These are phyloP conservation scores for Mimumesa dahlbomi DNA, from an alignment of 2,888 invertebrate species.

Conservation along the genomic window DNA sequence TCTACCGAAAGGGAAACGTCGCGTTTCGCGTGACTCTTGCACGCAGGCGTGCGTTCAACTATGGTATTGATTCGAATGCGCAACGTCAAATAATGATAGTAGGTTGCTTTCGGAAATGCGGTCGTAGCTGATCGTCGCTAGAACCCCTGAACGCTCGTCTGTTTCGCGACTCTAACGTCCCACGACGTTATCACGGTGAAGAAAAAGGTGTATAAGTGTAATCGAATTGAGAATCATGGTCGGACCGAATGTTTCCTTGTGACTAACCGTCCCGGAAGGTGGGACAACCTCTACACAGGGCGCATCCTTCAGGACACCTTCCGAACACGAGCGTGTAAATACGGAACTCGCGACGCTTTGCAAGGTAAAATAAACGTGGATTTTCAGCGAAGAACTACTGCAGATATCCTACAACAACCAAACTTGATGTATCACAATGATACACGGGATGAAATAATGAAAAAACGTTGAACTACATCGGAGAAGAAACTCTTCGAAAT, in stretches of 20 bases:
- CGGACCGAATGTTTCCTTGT: slow-evolving; percentile 70
- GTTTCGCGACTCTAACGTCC: slow-evolving; percentile 3
- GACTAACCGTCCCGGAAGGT: slow-evolving; percentile 72
- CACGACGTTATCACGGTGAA: not conserved
- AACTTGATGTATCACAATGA: too few species aligned
- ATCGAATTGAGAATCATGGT: slow-evolving; percentile 59
- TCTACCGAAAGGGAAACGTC: not conserved
- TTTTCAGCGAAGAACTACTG: not conserved
- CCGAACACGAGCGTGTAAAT: slow-evolving; percentile 73
- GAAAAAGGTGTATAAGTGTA: slow-evolving; percentile 22
- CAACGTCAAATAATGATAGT: slow-evolving; percentile 61
- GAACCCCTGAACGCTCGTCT: not conserved
- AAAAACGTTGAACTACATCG: not conserved
- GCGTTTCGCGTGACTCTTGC: slow-evolving; percentile 14
- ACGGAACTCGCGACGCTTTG: slow-evolving; percentile 79
- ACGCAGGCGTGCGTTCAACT: slow-evolving; percentile 71
- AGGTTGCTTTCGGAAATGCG: slow-evolving; percentile 49
- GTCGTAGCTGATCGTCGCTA: slow-evolving; percentile 23
- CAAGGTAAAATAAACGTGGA: slow-evolving; percentile 65
- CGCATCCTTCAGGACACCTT: slow-evolving; percentile 66
- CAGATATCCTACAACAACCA: too few species aligned
- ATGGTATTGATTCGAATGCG: slow-evolving; percentile 78
- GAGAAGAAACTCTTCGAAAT: slow-evolving; percentile 5
- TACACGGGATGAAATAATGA: too few species aligned
- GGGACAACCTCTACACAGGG: slow-evolving; percentile 58